Base-by-base conservation (phyloP, 2,113 vertebrate genomes). In the Nesoenas mayeri region DNA sequence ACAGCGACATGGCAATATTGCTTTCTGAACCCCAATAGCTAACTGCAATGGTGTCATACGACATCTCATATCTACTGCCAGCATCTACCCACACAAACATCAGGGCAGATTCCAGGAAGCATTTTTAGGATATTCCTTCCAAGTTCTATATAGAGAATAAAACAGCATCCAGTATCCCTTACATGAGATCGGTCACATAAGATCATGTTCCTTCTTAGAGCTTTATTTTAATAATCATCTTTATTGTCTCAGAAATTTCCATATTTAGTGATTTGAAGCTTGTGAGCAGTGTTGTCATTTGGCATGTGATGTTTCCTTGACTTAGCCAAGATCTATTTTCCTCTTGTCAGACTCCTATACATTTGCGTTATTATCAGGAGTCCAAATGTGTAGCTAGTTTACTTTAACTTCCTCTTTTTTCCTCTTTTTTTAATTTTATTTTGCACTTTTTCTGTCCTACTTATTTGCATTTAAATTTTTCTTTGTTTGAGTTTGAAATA, bases 1-100 rank as follows among this genome's bases (percentile, higher is more conserved):
- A 18, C 2, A 0, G 13, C 32, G 47, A 5, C 44, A 19, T 20
- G 26, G 12, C 48, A 62, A 11, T 0, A 2, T 32, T 70, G 58
- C 44, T 29, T 61, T 77, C 47, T 74, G 44, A 79, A 32, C 16
- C 20, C n/a, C 26, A 29, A 1, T 8, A 17, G 38, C 17, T 51
- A 34, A 44, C 29, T 22, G 12, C 48, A 26, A 0, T 51, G 32
- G 6, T 69, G 25, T 7, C 26, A 25, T 11, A 4, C 50, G 26
- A 4, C 6, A 1, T 22, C 40, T 61, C 50, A 4, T 8, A 13
- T 42, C 42, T 74, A 51, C 53, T 91, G 79, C 42, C 56, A 66
- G 31, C 61, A 12, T 7, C 51, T 48, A 16, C 26, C 20, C 60
- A 29, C 51, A 11, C 19, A 50, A 44, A 16, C 17, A 20, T 12